Evolutionary conservation across 2,113 vertebrate species (phyloP).

Genomic region (Arvicanthis niloticus): DNA sequence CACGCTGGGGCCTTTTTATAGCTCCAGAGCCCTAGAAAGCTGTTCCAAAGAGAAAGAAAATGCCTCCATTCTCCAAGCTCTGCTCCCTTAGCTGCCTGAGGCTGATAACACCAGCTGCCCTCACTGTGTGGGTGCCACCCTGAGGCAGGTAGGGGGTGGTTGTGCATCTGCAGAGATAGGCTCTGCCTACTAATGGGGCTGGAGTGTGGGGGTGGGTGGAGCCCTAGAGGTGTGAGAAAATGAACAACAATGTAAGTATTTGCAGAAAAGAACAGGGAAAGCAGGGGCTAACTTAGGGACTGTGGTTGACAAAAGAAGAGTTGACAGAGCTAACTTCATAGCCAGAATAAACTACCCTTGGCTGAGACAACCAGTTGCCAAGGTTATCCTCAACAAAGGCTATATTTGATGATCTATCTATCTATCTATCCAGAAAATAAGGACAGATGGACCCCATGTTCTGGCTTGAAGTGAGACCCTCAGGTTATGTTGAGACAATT

Average conservation of each 20-base stretch:
- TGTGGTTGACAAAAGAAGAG: neutral
- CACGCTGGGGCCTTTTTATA: conserved; percentile 64
- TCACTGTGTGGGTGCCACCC: neutral
- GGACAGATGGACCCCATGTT: neutral
- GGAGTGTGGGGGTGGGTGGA: too few relatives aligned
- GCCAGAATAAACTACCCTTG: too few relatives aligned
- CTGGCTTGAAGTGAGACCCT: too few relatives aligned
- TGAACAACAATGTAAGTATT: neutral
- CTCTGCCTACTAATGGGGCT: neutral
- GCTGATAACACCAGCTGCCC: neutral
- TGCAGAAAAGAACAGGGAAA: neutral
- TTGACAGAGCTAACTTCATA: neutral
- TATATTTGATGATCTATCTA: fast-evolving
- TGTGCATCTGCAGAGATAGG: neutral
- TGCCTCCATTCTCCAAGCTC: neutral
- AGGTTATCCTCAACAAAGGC: neutral
- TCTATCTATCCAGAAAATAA: neutral
- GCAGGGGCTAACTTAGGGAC: neutral
- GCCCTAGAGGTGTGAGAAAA: neutral
- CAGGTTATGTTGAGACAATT: neutral
- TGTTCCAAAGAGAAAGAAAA: neutral
- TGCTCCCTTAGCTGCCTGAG: neutral
- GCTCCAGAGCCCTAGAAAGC: conserved; percentile 62
- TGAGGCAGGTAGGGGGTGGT: neutral
- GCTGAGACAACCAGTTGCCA: neutral